A percentile compares a stretch with the other conserved stretches of the same genome.
Evolutionary conservation across 2,113 vertebrate species (phyloP).

Genomic region (Conger conger): DNA sequence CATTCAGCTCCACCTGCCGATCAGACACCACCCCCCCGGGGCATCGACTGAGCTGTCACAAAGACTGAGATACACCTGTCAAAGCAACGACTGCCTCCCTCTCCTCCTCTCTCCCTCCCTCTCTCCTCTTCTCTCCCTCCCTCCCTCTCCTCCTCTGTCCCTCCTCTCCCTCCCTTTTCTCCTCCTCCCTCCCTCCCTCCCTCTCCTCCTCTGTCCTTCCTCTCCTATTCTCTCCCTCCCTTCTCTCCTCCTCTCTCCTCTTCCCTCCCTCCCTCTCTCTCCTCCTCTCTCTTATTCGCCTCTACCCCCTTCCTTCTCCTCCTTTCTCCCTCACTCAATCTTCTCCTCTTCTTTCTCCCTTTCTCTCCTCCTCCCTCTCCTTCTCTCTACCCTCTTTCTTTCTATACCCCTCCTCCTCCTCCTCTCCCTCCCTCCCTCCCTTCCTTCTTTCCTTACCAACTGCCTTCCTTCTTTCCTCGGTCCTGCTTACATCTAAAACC

Average conservation of each 20-base stretch:
- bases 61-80: conserved; percentile 77
- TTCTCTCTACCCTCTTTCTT: too few species aligned
- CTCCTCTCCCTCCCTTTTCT: too few species aligned
- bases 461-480: neutral
- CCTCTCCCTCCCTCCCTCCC: conserved; percentile 33
- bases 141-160: too few species aligned
- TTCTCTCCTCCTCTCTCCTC: conserved; percentile 33
- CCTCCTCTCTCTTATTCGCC: too few species aligned
- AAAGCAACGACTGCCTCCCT: conserved; percentile 61
- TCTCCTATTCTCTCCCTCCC: neutral
- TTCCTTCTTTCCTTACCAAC: conserved; percentile 29
- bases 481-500: neutral
- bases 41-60: conserved; percentile 78
- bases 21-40: conserved; percentile 80
- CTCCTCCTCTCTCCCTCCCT: conserved; percentile 48
- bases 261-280: conserved; percentile 22
- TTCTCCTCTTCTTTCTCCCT: conserved; percentile 41
- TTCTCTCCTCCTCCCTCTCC: neutral
- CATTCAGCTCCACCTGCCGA: conserved; percentile 83
- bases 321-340: conserved; percentile 28
- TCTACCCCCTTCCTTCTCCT: neutral
- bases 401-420: neutral
- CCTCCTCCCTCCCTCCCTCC: neutral
- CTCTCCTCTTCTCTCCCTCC: too few species aligned
- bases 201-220: conserved; percentile 11